phyloP scores from a whole-genome alignment of 2,113 vertebrate genomes.

The Pitta sordida region DNA sequence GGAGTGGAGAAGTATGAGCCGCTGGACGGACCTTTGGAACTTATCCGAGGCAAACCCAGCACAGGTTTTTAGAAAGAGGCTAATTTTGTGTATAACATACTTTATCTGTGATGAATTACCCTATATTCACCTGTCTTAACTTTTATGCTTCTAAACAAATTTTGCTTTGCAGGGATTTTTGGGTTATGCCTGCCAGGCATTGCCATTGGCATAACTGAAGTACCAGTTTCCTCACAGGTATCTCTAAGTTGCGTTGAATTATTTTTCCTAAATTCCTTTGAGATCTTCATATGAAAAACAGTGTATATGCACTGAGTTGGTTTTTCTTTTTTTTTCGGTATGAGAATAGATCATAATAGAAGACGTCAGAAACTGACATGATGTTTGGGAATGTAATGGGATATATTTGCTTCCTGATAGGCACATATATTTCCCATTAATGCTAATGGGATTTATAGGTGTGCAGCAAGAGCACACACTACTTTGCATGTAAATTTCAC shows the following conservation, averaged over 20 bases:
- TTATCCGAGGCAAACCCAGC: background rate
- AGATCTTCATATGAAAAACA: background rate
- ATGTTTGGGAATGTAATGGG: slow-evolving; percentile 29
- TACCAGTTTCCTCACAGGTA: background rate
- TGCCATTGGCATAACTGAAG: background rate
- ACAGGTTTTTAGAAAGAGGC: background rate
- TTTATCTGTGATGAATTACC: background rate
- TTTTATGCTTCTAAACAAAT: background rate
- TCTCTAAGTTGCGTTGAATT: background rate
- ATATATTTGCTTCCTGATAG: slow-evolving; percentile 38
- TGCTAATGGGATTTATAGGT: slow-evolving; percentile 32
- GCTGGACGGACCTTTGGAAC: background rate
- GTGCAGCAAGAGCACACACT: slow-evolving; percentile 20
- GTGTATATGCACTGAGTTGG: background rate
- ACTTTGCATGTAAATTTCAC: slow-evolving; percentile 56
- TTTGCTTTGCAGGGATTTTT: background rate
- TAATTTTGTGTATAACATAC: background rate
- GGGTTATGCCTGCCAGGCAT: background rate
- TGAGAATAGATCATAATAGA: background rate
- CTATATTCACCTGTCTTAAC: background rate
- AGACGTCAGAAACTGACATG: background rate
- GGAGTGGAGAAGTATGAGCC: background rate
- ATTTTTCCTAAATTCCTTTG: background rate
- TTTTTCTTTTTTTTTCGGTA: background rate
- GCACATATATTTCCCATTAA: slow-evolving; percentile 51